These are phyloP conservation scores for Hipparchia semele DNA, from an alignment of 2,888 invertebrate genomes.

Conservation along the genomic window DNA sequence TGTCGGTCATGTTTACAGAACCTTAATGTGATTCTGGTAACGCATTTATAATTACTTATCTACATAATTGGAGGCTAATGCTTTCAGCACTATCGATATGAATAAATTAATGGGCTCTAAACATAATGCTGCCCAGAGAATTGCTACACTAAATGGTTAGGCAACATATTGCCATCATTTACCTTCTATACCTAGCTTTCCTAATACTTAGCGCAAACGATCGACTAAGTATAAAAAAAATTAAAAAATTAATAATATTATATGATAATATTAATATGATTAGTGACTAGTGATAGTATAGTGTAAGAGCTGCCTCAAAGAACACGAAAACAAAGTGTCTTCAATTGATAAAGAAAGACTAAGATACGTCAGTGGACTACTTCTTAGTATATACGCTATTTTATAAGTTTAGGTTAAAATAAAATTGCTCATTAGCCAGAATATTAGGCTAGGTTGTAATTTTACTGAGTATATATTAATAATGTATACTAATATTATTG, in stretches of 20 bases:
- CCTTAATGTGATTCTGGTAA: background rate
- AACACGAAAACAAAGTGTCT: no score
- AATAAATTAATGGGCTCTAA: constrained; percentile 10
- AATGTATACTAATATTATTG: no score
- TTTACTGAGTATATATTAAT: no score
- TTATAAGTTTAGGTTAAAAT: no score
- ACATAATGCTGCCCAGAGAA: background rate
- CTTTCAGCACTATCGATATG: constrained; percentile 8
- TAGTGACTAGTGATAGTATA: no score
- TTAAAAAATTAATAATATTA: background rate
- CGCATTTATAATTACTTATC: constrained; percentile 8
- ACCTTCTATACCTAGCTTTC: background rate
- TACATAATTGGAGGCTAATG: background rate
- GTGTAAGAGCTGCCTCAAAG: no score
- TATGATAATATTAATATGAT: background rate
- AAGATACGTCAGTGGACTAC: no score
- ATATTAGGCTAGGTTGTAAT: no score
- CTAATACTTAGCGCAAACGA: background rate
- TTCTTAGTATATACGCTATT: no score
- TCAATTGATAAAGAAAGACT: no score
- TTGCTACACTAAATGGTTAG: constrained; percentile 2
- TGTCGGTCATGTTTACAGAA: background rate
- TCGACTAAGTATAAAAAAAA: background rate
- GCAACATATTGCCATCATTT: constrained; percentile 7
- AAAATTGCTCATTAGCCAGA: no score